Evolutionary conservation across 1,140 invertebrate genomes (phyloP).

Genomic region (Ceratitis capitata): DNA sequence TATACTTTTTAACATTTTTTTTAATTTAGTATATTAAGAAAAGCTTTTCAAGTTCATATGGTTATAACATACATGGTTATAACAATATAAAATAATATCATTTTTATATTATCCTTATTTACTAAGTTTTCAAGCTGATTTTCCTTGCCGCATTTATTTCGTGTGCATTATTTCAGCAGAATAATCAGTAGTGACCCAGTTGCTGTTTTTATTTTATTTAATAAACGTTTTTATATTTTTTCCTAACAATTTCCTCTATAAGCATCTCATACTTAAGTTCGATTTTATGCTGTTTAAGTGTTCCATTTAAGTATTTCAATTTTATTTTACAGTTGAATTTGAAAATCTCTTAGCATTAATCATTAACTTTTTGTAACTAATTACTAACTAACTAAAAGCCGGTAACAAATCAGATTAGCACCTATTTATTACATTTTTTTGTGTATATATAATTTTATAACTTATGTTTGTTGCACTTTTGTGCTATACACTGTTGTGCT

Average conservation of each 20-base stretch:
- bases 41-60: no score
- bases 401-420: neutral
- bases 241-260: neutral
- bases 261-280: neutral
- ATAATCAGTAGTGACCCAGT: no score
- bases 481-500: neutral
- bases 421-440: neutral
- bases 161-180: no score
- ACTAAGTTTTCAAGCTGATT: no score
- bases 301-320: neutral
- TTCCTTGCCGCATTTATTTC: no score
- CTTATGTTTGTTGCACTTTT: neutral
- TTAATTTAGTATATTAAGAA: no score
- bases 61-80: no score
- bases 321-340: no score
- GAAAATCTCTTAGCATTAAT: neutral
- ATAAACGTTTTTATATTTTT: neutral
- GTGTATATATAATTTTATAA: neutral
- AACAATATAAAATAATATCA: no score
- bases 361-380: neutral
- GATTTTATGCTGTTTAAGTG: neutral
- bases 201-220: no score
- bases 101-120: no score
- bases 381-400: neutral
- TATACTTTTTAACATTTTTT: neutral